Evolutionary conservation across 2,888 invertebrate species (phyloP), one percentile per base, ranked within the genome.

Genomic region (Pristionchus arcanus): DNA sequence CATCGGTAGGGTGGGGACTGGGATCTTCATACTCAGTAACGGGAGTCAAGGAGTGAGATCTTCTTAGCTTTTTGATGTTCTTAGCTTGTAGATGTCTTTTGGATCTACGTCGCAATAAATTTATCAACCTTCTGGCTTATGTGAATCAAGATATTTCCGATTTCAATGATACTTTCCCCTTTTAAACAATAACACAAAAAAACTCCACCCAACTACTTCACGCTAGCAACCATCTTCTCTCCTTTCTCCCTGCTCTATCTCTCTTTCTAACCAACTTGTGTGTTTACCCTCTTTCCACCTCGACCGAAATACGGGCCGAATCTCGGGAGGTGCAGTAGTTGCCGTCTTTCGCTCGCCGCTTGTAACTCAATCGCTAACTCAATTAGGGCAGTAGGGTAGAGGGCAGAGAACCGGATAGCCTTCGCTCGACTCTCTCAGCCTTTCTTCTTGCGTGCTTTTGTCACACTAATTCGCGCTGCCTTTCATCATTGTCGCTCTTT

Each of bases 321-420:
- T 42, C 34, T 81, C 37, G 49, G n/a, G 28, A 42, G 16, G 28
- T 37, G 25, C 42, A 42, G 37, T 37, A 15, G 42, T 37, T 42
- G 42, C 42, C n/a, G 74, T 74, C 31, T 9, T 2, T 28, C 28
- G 66, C 16, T 59, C 59, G 21, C 59, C 19, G 19, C 63, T 31
- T 37, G 81, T 81, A 81, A 81, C 81, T 81, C 81, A 81, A 81
- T 81, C 81, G 42, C 81, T 81, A 81, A 81, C 81, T 81, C n/a
- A 81, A 81, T 81, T 81, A 81, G 81, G 81, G 34, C n/a, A 28
- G 34, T 21, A 42, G 81, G 81, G 81, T 49, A 49, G 81, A 49
- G 81, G 81, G 81, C 42, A 55, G 77, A 49, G 13, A 81, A 81
- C 81, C 81, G 81, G 81, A 81, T 81, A 42, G 49, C 42, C 81